phyloP scores from a whole-genome alignment of 2,113 vertebrate species.

The Scytalopus superciliaris region DNA sequence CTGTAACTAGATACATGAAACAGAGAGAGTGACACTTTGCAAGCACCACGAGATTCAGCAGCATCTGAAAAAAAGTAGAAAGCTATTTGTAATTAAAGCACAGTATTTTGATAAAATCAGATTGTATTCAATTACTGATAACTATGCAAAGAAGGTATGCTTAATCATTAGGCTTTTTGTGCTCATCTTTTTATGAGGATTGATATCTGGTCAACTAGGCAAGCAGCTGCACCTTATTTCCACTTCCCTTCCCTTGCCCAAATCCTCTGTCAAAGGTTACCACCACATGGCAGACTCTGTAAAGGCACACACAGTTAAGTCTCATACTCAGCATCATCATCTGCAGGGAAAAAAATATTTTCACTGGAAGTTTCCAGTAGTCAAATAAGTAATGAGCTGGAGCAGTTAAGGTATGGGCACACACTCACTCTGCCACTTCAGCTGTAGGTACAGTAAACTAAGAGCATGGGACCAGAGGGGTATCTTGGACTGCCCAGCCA shows the following conservation, averaged over 20 bases:
- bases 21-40: not conserved
- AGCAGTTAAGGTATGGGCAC: not conserved
- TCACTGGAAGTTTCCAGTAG: not conserved
- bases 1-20: not conserved
- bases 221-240: not conserved
- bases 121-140: not conserved
- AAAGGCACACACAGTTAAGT: not conserved
- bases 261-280: not conserved
- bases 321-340: not conserved
- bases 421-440: not conserved
- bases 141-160: not conserved
- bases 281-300: not conserved
- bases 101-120: not conserved
- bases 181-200: not conserved
- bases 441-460: not conserved
- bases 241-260: not conserved
- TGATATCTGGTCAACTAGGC: not conserved
- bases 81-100: not conserved
- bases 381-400: not conserved
- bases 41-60: not conserved
- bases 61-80: not conserved
- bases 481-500: not conserved
- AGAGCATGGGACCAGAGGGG: not conserved
- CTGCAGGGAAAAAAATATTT: not conserved
- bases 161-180: not conserved